Percentiles rank a stretch among this genome's conserved stretches.
phyloP scores from a whole-genome alignment of 2,888 invertebrate species.

The Morpho deidamia region DNA sequence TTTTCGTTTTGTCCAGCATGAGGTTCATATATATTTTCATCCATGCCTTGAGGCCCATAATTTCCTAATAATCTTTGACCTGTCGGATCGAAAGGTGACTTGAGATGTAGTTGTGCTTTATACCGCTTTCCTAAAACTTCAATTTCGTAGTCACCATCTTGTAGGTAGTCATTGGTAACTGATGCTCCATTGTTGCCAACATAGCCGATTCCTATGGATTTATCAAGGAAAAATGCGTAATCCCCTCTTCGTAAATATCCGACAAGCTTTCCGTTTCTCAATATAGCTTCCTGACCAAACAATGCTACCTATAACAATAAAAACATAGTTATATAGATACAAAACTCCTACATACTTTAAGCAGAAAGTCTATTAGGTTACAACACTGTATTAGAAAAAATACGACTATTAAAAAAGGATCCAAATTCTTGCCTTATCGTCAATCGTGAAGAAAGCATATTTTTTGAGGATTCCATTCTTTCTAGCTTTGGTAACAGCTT shows the following conservation, averaged over 20 bases:
- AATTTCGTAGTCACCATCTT: constrained; percentile 85
- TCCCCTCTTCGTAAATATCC: constrained; percentile 91
- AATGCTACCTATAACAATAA: constrained; percentile 78
- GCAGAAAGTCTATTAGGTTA: neutral
- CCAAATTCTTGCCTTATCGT: constrained; percentile 70
- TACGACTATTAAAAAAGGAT: neutral
- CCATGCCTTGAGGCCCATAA: constrained; percentile 69
- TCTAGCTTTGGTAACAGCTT: constrained; percentile 81
- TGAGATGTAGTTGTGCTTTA: constrained; percentile 83
- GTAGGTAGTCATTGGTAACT: constrained; percentile 82
- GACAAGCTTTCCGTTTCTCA: constrained; percentile 85
- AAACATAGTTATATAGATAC: constrained; percentile 12
- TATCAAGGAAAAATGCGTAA: constrained; percentile 80
- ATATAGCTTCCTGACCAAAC: constrained; percentile 92
- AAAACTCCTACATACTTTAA: neutral
- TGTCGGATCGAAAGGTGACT: constrained; percentile 90
- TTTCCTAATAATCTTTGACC: constrained; percentile 85
- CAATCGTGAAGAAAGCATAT: constrained; percentile 84
- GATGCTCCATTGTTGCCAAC: constrained; percentile 76
- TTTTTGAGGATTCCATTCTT: constrained; percentile 84
- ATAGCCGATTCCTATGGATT: constrained; percentile 79
- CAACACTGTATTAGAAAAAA: no score
- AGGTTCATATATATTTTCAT: constrained; percentile 64
- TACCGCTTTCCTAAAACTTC: constrained; percentile 87
- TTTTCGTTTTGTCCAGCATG: constrained; percentile 68